phyloP scores from a whole-genome alignment of 2,888 invertebrate genomes.

The Sesia bembeciformis region DNA sequence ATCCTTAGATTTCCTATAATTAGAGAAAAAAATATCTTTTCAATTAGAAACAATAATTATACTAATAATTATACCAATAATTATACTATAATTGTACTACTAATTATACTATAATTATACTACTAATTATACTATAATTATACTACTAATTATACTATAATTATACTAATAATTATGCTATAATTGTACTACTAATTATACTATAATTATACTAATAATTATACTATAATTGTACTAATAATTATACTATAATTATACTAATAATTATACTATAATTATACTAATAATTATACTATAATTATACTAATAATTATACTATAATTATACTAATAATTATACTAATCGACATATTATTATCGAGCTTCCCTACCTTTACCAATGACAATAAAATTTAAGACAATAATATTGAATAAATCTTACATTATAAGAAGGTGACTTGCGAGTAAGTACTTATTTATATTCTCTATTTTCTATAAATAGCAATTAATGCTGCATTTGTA shows the following conservation, averaged over 20 bases:
- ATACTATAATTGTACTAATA: too few relatives aligned
- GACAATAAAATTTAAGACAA: conserved; percentile 58
- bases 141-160: neutral
- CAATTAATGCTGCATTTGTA: too few relatives aligned
- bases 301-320: neutral
- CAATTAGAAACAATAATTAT: conserved; percentile 4
- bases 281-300: too few relatives aligned
- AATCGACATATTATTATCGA: conserved; percentile 29
- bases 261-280: neutral
- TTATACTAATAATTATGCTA: neutral
- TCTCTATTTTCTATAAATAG: too few relatives aligned
- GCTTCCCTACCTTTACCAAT: conserved; percentile 54
- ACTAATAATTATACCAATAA: neutral
- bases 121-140: neutral
- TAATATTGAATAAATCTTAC: conserved; percentile 15
- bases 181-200: too few relatives aligned
- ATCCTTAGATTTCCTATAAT: conserved; percentile 20
- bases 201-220: neutral
- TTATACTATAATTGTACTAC: conserved; percentile 49
- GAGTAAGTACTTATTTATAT: too few relatives aligned
- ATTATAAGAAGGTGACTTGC: too few relatives aligned
- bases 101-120: too few relatives aligned
- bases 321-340: neutral
- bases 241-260: neutral
- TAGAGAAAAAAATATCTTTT: conserved; percentile 15